Evolutionary conservation across 2,888 invertebrate genomes (phyloP), one percentile per base, ranked within the genome.

Genomic region (Agrochola litura): DNA sequence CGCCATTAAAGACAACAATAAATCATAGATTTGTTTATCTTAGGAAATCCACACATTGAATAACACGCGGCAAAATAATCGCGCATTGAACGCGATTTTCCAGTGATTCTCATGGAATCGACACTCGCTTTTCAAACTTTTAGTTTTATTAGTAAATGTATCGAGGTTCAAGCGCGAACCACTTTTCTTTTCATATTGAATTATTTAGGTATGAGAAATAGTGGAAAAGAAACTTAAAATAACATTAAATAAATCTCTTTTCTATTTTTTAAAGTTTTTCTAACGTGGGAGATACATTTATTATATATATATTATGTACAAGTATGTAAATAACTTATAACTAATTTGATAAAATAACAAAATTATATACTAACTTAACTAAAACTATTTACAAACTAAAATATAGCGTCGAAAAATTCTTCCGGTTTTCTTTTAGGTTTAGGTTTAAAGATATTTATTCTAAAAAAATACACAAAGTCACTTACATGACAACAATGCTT

Each of bases 1-100:
- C 43, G 37, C 30, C 52, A 61, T 69, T 72, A 63, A 84, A 69
- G 19, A 56, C 58, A 14, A 52, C 37, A 54, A 78, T 73, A 73
- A 74, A 78, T 79, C 43, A 69, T 19, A 5, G 22, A 72, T 72
- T 65, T 67, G 10, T 61, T 58, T 58, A 22, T 67, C n/a, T 73
- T 58, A 67, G 37, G 73, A 5, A 54, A 52, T 60, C 4, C 41
- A 22, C 46, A 76, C 60, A 61, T 22, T 52, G 6, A 9, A 58
- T 14, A 4, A 52, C 10, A 14, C 8, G 37, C 65, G 46, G 12
- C 25, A 25, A 64, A 46, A 22, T 37, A 65, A 81, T 6, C 56
- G 41, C 61, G 60, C 22, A 49, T 12, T 65, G 6, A 30, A 41
- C 0, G 37, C 41, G 14, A 9, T 25, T 73, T 60, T 22, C 1